Evolutionary conservation across 2,797 vertebrate genomes (phyloP).

Genomic region (Lophotriccus pileatus): DNA sequence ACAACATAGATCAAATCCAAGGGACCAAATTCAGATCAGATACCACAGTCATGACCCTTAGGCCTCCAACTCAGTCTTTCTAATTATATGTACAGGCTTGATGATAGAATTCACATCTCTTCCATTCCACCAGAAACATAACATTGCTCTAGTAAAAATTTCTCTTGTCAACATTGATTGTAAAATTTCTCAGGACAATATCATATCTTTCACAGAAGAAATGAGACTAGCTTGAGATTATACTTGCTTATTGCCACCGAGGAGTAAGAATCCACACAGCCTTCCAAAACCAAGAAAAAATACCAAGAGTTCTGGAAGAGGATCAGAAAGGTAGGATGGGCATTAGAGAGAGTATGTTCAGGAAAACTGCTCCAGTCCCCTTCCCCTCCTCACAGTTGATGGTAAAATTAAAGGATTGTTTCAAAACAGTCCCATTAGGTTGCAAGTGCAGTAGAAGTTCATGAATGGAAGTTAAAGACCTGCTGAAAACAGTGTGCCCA

Average conservation of each 20-base stretch:
- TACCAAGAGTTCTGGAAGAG: neutral
- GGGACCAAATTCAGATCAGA: conserved; percentile 12
- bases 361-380: neutral
- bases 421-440: rapidly evolving
- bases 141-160: neutral
- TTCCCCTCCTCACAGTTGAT: neutral
- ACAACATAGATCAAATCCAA: conserved; percentile 1
- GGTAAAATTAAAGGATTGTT: neutral
- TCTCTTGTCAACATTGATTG: neutral
- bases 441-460: neutral
- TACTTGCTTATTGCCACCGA: neutral
- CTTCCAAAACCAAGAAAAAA: neutral
- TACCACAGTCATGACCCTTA: neutral
- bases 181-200: neutral
- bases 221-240: neutral
- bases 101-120: neutral
- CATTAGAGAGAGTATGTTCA: neutral
- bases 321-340: neutral
- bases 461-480: neutral
- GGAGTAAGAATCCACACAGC: neutral
- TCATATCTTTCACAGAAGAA: neutral
- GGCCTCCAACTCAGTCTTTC: neutral
- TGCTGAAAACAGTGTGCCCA: neutral
- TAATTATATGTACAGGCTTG: neutral
- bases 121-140: neutral